phyloP scores from a whole-genome alignment of 2,797 vertebrate species.

The Pantherophis alleghaniensis region DNA sequence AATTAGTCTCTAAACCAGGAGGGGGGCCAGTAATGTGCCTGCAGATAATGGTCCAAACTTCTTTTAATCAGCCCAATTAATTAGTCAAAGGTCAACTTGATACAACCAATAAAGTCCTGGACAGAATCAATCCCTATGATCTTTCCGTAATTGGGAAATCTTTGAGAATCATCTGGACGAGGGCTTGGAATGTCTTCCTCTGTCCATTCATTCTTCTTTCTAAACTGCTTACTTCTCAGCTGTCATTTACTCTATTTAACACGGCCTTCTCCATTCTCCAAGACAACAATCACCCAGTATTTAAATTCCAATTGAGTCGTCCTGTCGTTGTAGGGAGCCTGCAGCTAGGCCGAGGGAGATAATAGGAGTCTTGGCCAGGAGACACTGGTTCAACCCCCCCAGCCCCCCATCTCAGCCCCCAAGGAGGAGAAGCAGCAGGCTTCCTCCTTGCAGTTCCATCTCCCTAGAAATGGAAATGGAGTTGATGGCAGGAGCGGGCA shows the following conservation, averaged over 20 bases:
- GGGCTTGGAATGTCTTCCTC: slow-evolving; percentile 57
- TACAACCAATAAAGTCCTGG: not conserved
- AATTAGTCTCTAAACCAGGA: not conserved
- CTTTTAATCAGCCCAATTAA: not conserved
- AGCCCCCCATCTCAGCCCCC: slow-evolving; percentile 16
- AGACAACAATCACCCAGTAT: slow-evolving; percentile 72
- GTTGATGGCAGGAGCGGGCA: slow-evolving; percentile 64
- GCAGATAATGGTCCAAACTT: rapidly evolving
- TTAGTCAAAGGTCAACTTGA: not conserved
- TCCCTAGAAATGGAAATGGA: slow-evolving; percentile 75
- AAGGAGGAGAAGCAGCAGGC: slow-evolving; percentile 68
- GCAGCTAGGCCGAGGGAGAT: slow-evolving; percentile 49
- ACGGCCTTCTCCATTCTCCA: slow-evolving; percentile 67
- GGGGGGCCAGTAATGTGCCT: not conserved
- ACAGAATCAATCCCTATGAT: not conserved
- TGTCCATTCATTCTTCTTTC: slow-evolving; percentile 61
- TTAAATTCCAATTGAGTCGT: slow-evolving; percentile 77
- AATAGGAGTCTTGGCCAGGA: slow-evolving; percentile 71
- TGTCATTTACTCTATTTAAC: slow-evolving; percentile 70
- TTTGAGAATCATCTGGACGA: slow-evolving; percentile 48
- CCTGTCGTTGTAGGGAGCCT: slow-evolving; percentile 63
- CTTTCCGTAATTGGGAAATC: slow-evolving; percentile 41
- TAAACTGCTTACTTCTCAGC: slow-evolving; percentile 64
- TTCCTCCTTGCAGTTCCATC: slow-evolving; percentile 71
- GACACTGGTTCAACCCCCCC: slow-evolving; percentile 69